These are phyloP conservation scores for Sorex araneus DNA, from an alignment of 2,113 vertebrate genomes.

Conservation along the genomic window DNA sequence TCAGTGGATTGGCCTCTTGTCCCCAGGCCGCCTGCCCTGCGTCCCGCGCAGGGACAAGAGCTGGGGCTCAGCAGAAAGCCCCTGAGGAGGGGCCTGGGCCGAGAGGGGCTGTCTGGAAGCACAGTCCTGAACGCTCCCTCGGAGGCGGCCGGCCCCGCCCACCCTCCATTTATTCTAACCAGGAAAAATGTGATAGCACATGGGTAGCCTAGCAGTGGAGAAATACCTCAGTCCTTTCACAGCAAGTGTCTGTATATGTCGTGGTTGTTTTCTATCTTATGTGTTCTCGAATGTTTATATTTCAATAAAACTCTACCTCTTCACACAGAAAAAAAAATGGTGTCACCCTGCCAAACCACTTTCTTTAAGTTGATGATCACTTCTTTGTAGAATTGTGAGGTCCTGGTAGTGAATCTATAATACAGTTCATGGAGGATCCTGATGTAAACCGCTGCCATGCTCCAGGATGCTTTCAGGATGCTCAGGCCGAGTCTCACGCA, in stretches of 20 bases:
- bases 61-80: slow-evolving; percentile 11
- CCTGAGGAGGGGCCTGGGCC: not conserved
- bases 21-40: not conserved
- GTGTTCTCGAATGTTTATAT: slow-evolving; percentile 92
- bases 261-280: slow-evolving; percentile 91
- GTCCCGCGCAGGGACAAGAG: slow-evolving; percentile 16
- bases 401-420: no score
- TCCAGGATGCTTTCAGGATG: no score
- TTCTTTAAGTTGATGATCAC: no score
- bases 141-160: slow-evolving; percentile 14
- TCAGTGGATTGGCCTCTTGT: not conserved
- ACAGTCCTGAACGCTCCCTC: not conserved
- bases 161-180: slow-evolving; percentile 86
- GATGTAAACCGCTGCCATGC: no score
- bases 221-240: slow-evolving; percentile 91
- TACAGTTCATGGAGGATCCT: no score
- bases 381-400: no score
- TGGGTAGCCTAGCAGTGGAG: slow-evolving; percentile 88
- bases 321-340: no score
- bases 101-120: not conserved
- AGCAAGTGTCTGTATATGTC: slow-evolving; percentile 92
- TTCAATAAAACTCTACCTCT: slow-evolving; percentile 94
- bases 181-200: slow-evolving; percentile 86
- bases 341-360: no score
- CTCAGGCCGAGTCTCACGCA: no score